These are phyloP conservation scores for Osmoderma eremita DNA, from an alignment of 2,888 invertebrate genomes.

Conservation along the genomic window DNA sequence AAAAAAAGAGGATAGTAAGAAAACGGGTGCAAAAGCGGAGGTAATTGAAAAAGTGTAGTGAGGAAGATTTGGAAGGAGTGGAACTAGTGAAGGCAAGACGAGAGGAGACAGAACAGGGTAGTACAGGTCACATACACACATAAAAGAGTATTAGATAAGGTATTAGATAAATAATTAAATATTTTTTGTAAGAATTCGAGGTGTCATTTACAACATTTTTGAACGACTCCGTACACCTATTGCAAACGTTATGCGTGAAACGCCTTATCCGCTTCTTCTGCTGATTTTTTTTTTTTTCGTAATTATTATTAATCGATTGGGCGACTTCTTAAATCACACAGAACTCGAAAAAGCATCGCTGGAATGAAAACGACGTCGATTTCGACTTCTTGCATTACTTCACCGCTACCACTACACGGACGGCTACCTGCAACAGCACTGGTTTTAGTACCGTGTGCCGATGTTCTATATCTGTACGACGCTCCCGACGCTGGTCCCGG, in stretches of 20 bases:
- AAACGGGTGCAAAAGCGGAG: no score
- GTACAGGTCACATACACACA: no score
- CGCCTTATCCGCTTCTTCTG: background rate
- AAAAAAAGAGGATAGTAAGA: no score
- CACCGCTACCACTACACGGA: conserved; percentile 15
- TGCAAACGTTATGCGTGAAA: background rate
- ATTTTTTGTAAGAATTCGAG: no score
- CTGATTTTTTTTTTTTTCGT: no score
- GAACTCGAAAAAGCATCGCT: conserved; percentile 5
- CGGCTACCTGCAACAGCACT: conserved; percentile 43
- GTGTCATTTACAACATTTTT: no score
- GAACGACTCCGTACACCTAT: background rate
- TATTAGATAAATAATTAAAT: no score
- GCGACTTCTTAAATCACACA: conserved; percentile 24
- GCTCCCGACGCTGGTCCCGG: conserved; percentile 53
- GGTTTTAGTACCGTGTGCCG: conserved; percentile 56
- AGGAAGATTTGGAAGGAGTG: no score
- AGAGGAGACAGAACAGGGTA: no score
- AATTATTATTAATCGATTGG: conserved; percentile 5
- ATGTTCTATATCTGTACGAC: conserved; percentile 57
- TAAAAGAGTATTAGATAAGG: no score
- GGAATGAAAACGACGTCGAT: conserved; percentile 11
- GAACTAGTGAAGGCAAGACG: no score
- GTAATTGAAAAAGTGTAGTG: no score
- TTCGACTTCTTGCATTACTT: conserved; percentile 31